Percentiles rank a stretch among this genome's conserved stretches.
phyloP scores from a whole-genome alignment of 2,113 vertebrate species.

The Mormyrus lacerda region DNA sequence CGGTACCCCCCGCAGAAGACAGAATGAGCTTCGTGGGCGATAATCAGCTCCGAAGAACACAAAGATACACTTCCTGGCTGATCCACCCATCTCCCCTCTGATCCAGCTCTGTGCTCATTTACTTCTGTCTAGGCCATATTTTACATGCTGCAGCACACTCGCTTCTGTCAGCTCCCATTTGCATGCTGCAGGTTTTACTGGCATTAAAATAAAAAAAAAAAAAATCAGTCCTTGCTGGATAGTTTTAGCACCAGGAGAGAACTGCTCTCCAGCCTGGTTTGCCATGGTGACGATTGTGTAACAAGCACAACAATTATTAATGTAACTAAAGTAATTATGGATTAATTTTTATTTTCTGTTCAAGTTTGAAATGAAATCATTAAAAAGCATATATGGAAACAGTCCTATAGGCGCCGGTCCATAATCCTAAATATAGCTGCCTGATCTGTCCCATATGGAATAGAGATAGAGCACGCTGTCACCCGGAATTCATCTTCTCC shows the following conservation, averaged over 20 bases:
- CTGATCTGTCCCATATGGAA: not conserved
- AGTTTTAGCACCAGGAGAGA: not conserved
- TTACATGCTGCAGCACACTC: not conserved
- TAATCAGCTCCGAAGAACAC: not conserved
- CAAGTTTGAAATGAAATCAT: not conserved
- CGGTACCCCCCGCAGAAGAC: not conserved
- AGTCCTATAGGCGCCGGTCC: not conserved
- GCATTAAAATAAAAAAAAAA: not conserved
- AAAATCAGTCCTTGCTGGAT: not conserved
- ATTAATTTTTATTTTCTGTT: not conserved
- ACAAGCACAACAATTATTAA: not conserved
- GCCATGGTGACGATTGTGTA: not conserved
- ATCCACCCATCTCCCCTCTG: not conserved
- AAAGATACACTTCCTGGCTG: not conserved
- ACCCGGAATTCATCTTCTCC: not conserved
- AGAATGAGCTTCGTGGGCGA: constrained; percentile 12
- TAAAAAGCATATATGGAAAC: not conserved
- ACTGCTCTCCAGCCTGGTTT: not conserved
- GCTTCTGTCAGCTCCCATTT: not conserved
- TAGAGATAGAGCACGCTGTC: not conserved
- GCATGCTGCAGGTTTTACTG: not conserved
- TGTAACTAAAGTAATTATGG: not conserved
- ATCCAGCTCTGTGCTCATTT: constrained; percentile 1
- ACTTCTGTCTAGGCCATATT: not conserved
- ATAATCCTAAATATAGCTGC: not conserved